Evolutionary conservation across 35 echinoderm and acorn worm genomes (phyloP).

Genomic region (Strongylocentrotus purpuratus): DNA sequence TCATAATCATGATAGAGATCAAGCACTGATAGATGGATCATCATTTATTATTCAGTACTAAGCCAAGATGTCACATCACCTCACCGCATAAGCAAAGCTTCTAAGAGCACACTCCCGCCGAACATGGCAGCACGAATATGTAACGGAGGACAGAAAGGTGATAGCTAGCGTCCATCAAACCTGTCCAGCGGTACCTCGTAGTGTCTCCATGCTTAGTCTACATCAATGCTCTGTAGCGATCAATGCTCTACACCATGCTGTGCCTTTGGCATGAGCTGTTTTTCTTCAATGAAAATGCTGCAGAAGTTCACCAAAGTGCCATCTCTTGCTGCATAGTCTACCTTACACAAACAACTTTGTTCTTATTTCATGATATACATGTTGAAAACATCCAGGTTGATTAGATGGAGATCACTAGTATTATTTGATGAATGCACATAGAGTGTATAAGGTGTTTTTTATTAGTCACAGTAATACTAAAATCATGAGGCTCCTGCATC

Average conservation of each 20-base stretch:
- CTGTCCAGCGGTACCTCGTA: neutral
- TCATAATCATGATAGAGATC: too few relatives aligned
- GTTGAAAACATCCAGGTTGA: too few relatives aligned
- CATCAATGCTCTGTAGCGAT: neutral
- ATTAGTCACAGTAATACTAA: too few relatives aligned
- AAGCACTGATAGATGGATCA: too few relatives aligned
- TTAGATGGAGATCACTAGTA: too few relatives aligned
- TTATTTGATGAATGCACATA: too few relatives aligned
- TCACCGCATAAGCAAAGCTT: neutral
- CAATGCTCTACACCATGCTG: neutral
- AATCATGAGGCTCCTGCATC: too few relatives aligned
- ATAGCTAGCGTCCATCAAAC: neutral
- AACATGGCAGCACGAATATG: conserved; percentile 5
- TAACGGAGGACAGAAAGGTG: neutral
- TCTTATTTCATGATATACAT: too few relatives aligned
- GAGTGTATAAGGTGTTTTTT: too few relatives aligned
- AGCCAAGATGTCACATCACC: neutral
- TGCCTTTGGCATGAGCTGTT: neutral
- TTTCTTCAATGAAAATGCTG: conserved; percentile 2
- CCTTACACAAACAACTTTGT: neutral
- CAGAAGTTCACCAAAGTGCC: neutral
- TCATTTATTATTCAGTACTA: neutral
- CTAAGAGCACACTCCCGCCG: neutral
- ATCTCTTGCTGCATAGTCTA: neutral
- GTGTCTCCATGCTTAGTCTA: neutral